These are phyloP conservation scores for Hyla sarda DNA, from an alignment of 2,113 vertebrate genomes.

Conservation along the genomic window DNA sequence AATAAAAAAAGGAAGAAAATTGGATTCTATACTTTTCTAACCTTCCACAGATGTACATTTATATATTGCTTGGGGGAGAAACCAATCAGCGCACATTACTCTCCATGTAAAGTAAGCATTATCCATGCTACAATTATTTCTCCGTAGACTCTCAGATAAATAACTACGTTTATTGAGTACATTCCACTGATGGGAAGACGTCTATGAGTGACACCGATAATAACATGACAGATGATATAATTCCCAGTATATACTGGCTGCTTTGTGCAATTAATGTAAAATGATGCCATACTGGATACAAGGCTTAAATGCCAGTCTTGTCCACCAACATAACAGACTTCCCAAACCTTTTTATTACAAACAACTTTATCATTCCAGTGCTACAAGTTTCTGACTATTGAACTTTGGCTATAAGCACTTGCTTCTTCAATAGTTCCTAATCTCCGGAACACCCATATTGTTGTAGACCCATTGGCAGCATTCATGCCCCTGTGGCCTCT, in stretches of 20 bases:
- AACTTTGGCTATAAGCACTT: neutral
- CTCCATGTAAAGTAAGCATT: neutral
- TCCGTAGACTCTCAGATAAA: neutral
- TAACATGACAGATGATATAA: neutral
- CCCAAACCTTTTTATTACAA: neutral
- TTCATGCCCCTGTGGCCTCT: no score
- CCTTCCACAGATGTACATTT: neutral
- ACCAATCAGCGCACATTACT: neutral
- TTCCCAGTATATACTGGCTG: neutral
- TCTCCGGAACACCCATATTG: neutral
- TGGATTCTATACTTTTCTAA: neutral
- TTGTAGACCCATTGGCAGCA: no score
- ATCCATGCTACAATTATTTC: neutral
- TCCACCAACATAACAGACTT: neutral
- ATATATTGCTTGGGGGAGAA: neutral
- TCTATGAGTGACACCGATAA: neutral
- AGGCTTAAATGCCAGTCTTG: slow-evolving; percentile 1
- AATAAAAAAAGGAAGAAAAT: no score
- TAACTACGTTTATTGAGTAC: neutral
- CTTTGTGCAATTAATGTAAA: neutral
- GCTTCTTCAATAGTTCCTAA: neutral
- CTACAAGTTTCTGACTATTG: neutral
- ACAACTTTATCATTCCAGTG: neutral
- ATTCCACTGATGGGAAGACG: neutral
- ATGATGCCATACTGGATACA: neutral